These are phyloP conservation scores for Drosophila formosana DNA, from an alignment of 2,888 invertebrate species.

Conservation along the genomic window DNA sequence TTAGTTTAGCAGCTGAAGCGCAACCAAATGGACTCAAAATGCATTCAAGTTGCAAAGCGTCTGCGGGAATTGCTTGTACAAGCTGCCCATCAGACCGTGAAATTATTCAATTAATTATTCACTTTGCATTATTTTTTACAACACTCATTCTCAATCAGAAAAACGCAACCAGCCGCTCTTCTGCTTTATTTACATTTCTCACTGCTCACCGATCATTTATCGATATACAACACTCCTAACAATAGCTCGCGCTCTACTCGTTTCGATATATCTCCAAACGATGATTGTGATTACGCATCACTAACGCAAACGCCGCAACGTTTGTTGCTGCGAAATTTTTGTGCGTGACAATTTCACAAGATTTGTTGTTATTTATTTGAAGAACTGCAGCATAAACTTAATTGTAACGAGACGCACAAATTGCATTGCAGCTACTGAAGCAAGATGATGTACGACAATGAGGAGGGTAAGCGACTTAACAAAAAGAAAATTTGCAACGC, in stretches of 20 bases:
- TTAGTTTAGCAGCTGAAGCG: neutral
- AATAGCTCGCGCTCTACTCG: neutral
- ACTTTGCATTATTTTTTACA: neutral
- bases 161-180: too few relatives aligned
- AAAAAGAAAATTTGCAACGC: slow-evolving; percentile 24
- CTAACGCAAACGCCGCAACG: slow-evolving; percentile 52
- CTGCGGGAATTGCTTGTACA: neutral
- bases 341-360: slow-evolving; percentile 26
- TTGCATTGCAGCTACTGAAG: slow-evolving; percentile 39
- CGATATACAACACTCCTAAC: neutral
- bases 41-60: slow-evolving; percentile 5
- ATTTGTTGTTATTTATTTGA: slow-evolving; percentile 18
- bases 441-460: slow-evolving; percentile 84
- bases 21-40: slow-evolving; percentile 5
- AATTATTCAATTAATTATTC: neutral
- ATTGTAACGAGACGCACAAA: slow-evolving; percentile 13
- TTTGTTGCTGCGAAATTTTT: slow-evolving; percentile 42
- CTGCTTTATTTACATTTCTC: neutral
- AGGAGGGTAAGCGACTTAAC: slow-evolving; percentile 79
- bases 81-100: slow-evolving; percentile 16
- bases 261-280: neutral
- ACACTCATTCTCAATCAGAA: neutral
- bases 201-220: neutral
- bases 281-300: slow-evolving; percentile 21
- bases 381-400: neutral